Conservation (phyloP, 2,113 vertebrate species). For the Colius striatus region DNA sequence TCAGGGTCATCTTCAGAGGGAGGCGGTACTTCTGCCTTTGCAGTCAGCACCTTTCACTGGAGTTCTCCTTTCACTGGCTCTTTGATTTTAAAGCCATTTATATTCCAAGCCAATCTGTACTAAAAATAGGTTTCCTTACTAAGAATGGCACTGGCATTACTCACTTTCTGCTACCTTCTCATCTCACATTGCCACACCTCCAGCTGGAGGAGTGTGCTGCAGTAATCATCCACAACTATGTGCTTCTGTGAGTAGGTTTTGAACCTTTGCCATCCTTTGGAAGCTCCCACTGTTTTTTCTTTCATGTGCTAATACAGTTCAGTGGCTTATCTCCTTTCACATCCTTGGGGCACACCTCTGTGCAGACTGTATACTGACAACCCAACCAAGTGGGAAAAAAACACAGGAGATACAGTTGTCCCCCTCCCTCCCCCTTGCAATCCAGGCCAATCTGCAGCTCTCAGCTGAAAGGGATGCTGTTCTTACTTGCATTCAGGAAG, state of each 20-base stretch:
- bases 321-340: slow-evolving; percentile 36
- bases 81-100: slow-evolving; percentile 17
- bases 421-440: not conserved
- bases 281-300: slow-evolving; percentile 57
- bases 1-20: not conserved
- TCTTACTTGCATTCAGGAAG: not conserved
- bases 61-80: not conserved
- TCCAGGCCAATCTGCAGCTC: not conserved
- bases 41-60: not conserved
- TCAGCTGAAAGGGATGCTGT: not conserved
- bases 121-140: slow-evolving; percentile 67
- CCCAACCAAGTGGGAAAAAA: slow-evolving; percentile 24
- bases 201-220: slow-evolving; percentile 27
- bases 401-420: not conserved
- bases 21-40: not conserved
- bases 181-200: not conserved
- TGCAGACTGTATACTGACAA: slow-evolving; percentile 1
- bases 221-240: slow-evolving; percentile 55
- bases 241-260: slow-evolving; percentile 62
- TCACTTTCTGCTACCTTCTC: not conserved
- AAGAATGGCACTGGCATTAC: slow-evolving; percentile 55
- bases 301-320: slow-evolving; percentile 63
- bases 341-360: slow-evolving; percentile 57
- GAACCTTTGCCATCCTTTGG: slow-evolving; percentile 61
- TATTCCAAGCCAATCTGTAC: not conserved